These are phyloP conservation scores for Bucco capensis DNA, from an alignment of 2,113 vertebrate genomes.

Conservation along the genomic window DNA sequence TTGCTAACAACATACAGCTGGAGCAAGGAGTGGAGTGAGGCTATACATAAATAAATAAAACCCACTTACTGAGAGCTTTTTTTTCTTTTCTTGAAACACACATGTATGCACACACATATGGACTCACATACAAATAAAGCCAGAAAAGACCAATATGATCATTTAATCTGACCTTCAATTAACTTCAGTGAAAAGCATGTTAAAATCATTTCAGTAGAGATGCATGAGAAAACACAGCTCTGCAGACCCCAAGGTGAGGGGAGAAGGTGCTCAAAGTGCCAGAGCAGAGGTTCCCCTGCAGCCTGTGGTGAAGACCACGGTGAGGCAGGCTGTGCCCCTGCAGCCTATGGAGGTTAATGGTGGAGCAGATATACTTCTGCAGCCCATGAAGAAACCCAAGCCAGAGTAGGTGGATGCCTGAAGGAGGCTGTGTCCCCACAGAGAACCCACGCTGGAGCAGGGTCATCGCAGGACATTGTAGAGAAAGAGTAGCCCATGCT, in stretches of 20 bases:
- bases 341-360: not conserved
- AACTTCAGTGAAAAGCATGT: not conserved
- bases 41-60: not conserved
- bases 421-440: not conserved
- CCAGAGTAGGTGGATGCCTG: not conserved
- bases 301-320: not conserved
- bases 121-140: not conserved
- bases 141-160: not conserved
- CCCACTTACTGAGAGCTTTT: not conserved
- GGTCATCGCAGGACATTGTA: not conserved
- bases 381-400: not conserved
- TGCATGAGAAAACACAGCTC: not conserved
- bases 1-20: not conserved
- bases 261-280: not conserved
- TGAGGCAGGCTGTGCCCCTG: not conserved
- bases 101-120: rapidly evolving
- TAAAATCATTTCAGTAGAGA: not conserved
- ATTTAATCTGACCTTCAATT: not conserved
- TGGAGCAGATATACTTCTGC: not conserved
- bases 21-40: not conserved
- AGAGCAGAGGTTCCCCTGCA: not conserved
- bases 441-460: rapidly evolving
- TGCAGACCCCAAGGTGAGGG: too few species aligned
- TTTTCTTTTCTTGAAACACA: not conserved
- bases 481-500: not conserved